Evolutionary conservation across 2,113 vertebrate species (phyloP), one percentile per base, ranked within the genome.

Genomic region (Rhabdornis inornatus): DNA sequence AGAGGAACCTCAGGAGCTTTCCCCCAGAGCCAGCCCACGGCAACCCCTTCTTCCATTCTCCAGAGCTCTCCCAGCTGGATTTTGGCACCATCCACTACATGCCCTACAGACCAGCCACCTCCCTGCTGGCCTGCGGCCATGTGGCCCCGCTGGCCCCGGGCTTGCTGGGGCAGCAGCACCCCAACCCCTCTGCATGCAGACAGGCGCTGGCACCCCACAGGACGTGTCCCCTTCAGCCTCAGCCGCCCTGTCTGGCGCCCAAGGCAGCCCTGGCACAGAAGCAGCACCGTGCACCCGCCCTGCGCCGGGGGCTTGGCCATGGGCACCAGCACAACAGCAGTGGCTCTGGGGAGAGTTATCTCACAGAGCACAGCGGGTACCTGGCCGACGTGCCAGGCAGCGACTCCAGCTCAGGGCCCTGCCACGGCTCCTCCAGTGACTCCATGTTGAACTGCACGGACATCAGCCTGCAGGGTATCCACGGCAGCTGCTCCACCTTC

Each of bases 401-500:
- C 1, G 99, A 99, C 97, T 99, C 99, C 93, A 99, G 99, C 96
- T 99, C 99, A 0, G 99, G 99, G 44, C 99, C 99, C 28, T 99
- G 99, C 92, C 99, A 99, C 0, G 99, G 99, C 63, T 99, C 99
- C 50, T 99, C 99, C 87, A 99, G 99, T 52, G 99, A 99, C 97
- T 99, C 99, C 2, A 98, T 99, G 85, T 96, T 99, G 84, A 99
- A 99, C 96, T 99, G 99, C 96, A 99, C 99, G 0, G 99, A 99
- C 0, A 27, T 99, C 90, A 99, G 99, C 81, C 98, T 99, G 78
- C 99, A 99, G 94, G 99, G 99, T 40, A 98, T 99, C 87, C 99
- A 99, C 0, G 99, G 99, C 95, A 99, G 99, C 98, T 99, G 99
- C 90, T 99, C 99, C 87, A 99, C 99, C 3, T 99, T 99, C 97